Conservation (phyloP, 2,797 vertebrate species). For the Anguilla obscura region DNA sequence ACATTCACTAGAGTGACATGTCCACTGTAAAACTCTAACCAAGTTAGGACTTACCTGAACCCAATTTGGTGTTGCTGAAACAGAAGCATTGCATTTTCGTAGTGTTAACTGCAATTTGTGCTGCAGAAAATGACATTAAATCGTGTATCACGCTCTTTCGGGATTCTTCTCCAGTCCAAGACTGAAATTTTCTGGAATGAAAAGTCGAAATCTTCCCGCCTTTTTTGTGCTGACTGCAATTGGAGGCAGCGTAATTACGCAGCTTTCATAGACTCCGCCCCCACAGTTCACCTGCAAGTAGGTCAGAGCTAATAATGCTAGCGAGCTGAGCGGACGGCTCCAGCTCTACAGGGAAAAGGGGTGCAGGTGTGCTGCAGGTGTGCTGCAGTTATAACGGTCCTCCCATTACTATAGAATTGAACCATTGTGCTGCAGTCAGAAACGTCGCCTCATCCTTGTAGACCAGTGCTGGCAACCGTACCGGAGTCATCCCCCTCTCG, state of each 20-base stretch:
- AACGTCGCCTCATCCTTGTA: not conserved
- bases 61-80: not conserved
- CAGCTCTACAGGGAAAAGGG: conserved; percentile 16
- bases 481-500: not conserved
- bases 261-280: not conserved
- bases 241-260: not conserved
- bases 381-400: conserved; percentile 9
- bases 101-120: not conserved
- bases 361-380: conserved; percentile 10
- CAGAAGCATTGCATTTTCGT: not conserved
- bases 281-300: not conserved
- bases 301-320: not conserved
- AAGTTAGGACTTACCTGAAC: not conserved
- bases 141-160: not conserved
- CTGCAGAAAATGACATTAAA: not conserved
- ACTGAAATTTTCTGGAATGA: not conserved
- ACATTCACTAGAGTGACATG: not conserved
- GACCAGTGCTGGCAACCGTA: not conserved
- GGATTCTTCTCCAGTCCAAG: not conserved
- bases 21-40: not conserved
- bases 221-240: not conserved
- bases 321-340: conserved; percentile 1
- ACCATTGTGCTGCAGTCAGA: not conserved
- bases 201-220: not conserved
- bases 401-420: not conserved